These are phyloP conservation scores for Leptothorax acervorum DNA, from an alignment of 2,888 invertebrate genomes.

Conservation along the genomic window DNA sequence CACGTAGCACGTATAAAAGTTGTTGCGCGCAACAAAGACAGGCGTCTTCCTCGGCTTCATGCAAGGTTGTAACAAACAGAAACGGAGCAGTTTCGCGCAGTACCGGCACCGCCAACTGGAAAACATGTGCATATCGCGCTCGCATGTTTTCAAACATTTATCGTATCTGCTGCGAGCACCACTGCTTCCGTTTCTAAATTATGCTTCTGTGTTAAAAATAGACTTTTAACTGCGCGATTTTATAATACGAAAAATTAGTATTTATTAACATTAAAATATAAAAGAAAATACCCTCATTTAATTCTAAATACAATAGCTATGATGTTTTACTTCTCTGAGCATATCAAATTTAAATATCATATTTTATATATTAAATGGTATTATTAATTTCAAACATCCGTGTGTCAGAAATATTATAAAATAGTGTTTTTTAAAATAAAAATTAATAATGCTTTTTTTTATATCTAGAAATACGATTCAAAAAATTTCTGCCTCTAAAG, in stretches of 20 bases:
- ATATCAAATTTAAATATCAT: not conserved
- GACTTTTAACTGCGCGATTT: not conserved
- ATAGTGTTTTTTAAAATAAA: not conserved
- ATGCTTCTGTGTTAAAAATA: not conserved
- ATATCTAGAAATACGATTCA: not conserved
- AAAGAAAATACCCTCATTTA: not conserved
- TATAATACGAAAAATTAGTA: not conserved
- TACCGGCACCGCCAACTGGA: not conserved
- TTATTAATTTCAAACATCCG: not conserved
- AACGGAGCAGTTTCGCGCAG: not conserved
- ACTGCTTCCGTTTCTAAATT: not conserved
- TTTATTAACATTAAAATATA: not conserved
- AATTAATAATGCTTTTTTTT: not conserved
- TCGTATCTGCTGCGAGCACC: not conserved
- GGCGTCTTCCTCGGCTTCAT: slow-evolving; percentile 18
- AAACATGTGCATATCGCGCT: slow-evolving; percentile 23
- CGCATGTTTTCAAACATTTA: slow-evolving; percentile 21
- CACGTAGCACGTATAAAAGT: slow-evolving; percentile 34
- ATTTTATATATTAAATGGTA: not conserved
- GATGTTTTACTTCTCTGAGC: not conserved
- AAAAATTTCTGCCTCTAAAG: not conserved
- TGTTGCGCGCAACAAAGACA: slow-evolving; percentile 5
- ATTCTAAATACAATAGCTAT: not conserved
- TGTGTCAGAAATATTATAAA: not conserved
- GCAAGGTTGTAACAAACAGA: slow-evolving; percentile 32